Evolutionary conservation across 2,797 vertebrate genomes (phyloP).

Genomic region (Tenualosa ilisha): DNA sequence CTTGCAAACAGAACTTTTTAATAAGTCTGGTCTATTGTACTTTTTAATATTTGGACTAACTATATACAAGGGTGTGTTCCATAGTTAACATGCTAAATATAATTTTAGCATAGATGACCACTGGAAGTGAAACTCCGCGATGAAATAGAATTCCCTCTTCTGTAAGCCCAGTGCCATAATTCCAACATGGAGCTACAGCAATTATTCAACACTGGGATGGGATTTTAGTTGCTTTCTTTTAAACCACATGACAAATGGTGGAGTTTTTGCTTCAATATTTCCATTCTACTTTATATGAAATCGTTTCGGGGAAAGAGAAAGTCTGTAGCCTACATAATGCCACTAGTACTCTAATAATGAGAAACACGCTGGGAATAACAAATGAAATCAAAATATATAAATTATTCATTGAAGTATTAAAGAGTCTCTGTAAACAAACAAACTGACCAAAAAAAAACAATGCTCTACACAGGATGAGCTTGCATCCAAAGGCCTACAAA

Average conservation of each 20-base stretch:
- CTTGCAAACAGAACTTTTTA: neutral
- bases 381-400: slow-evolving; percentile 61
- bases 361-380: slow-evolving; percentile 46
- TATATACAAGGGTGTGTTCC: neutral
- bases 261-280: neutral
- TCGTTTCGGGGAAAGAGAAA: neutral
- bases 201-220: neutral
- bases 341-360: slow-evolving; percentile 22
- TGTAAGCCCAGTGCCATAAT: neutral
- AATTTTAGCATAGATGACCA: slow-evolving; percentile 1
- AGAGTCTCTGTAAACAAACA: slow-evolving; percentile 77
- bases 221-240: no score
- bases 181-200: neutral
- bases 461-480: slow-evolving; percentile 31
- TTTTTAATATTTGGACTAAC: neutral
- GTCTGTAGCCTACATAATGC: neutral
- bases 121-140: neutral
- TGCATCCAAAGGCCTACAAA: slow-evolving; percentile 37
- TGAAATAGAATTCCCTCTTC: neutral
- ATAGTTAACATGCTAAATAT: neutral
- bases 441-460: slow-evolving; percentile 29
- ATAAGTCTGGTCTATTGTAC: neutral
- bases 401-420: slow-evolving; percentile 67
- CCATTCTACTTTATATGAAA: neutral
- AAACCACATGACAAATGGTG: neutral